Evolutionary conservation across 2,888 invertebrate species (phyloP).

Genomic region (Sinopyrophorus schimmeli): DNA sequence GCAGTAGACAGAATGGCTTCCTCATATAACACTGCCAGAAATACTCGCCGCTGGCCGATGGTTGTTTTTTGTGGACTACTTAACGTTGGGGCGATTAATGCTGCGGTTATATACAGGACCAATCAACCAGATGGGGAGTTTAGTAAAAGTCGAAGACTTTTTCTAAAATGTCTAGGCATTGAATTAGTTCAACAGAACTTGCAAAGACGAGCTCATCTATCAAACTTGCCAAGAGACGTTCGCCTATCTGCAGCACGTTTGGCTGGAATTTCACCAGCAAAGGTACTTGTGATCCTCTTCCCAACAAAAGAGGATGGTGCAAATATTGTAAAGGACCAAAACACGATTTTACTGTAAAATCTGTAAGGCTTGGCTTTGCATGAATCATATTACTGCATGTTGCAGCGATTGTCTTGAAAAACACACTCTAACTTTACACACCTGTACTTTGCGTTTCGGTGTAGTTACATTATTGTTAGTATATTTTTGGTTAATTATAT

Average conservation of each 20-base stretch:
- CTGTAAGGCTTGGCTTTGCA: background rate
- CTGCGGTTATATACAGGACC: slow-evolving; percentile 4
- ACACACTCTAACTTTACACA: too few relatives aligned
- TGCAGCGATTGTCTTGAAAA: background rate
- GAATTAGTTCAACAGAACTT: background rate
- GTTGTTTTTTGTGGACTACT: slow-evolving; percentile 13
- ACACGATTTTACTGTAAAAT: background rate
- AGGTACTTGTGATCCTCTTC: background rate
- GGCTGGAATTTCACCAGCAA: background rate
- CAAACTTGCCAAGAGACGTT: background rate
- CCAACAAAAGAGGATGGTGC: background rate
- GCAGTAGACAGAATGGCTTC: background rate
- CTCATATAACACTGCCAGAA: slow-evolving; percentile 8
- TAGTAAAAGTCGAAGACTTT: slow-evolving; percentile 4
- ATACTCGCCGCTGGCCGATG: slow-evolving; percentile 16
- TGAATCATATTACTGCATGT: background rate
- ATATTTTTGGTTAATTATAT: too few relatives aligned
- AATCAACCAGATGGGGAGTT: slow-evolving; percentile 1
- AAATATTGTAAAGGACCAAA: background rate
- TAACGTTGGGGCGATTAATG: slow-evolving; percentile 13
- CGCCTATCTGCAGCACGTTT: background rate
- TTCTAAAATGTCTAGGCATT: background rate
- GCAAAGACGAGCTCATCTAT: too few relatives aligned
- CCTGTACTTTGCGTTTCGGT: too few relatives aligned
- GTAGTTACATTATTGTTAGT: too few relatives aligned